Percentiles rank a stretch among this genome's conserved stretches.
phyloP scores from a whole-genome alignment of 2,113 vertebrate genomes.

The Nesospiza acunhae region DNA sequence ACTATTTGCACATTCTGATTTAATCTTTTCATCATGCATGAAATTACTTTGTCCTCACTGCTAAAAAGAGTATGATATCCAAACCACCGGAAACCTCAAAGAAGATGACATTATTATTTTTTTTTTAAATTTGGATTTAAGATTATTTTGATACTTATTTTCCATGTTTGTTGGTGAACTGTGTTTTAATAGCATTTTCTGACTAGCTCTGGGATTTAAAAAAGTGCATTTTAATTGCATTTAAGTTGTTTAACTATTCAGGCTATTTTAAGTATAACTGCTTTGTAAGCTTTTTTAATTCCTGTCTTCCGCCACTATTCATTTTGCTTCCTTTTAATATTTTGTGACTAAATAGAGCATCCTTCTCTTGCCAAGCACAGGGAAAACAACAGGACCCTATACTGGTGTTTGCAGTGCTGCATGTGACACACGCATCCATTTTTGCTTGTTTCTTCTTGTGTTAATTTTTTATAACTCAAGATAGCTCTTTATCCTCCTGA shows the following conservation, averaged over 20 bases:
- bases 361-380: neutral
- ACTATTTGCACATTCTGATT: neutral
- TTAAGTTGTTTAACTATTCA: neutral
- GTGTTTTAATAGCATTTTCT: neutral
- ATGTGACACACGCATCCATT: constrained; percentile 10
- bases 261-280: neutral
- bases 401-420: neutral
- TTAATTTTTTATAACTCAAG: constrained; percentile 57
- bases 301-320: neutral
- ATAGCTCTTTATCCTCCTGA: constrained; percentile 18
- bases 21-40: neutral
- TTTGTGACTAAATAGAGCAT: neutral
- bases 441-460: neutral
- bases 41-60: neutral
- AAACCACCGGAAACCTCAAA: neutral
- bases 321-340: neutral
- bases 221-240: neutral
- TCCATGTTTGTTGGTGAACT: neutral
- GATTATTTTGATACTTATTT: neutral
- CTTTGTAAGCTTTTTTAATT: neutral
- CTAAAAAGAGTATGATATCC: neutral
- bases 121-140: neutral
- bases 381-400: neutral
- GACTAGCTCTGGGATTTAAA: neutral
- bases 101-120: neutral